Evolutionary conservation across 2,113 vertebrate species (phyloP).

Genomic region (Gymnarchus niloticus): DNA sequence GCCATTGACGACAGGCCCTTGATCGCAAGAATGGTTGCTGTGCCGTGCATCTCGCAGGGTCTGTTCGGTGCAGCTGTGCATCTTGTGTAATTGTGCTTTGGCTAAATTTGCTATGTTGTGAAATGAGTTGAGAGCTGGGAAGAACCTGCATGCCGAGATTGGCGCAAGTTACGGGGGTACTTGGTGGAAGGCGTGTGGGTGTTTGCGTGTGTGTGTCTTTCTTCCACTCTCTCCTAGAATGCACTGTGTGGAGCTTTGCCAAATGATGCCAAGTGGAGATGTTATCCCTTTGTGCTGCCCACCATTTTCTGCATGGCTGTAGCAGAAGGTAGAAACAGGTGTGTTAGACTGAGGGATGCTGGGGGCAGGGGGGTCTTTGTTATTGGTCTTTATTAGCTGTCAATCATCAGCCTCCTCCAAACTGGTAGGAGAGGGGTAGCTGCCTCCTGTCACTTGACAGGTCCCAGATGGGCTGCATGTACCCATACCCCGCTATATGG

Average conservation of each 20-base stretch:
- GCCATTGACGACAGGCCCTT: conserved; percentile 48
- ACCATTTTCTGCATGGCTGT: not conserved
- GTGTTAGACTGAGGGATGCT: not conserved
- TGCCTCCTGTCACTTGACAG: not conserved
- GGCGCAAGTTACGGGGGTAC: not conserved
- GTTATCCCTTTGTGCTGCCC: not conserved
- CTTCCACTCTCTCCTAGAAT: not conserved
- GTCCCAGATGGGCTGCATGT: not conserved
- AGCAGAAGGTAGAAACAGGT: not conserved
- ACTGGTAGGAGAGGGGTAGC: not conserved
- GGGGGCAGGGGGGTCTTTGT: not conserved
- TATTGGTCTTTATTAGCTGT: not conserved
- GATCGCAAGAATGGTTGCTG: not conserved
- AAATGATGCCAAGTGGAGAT: not conserved
- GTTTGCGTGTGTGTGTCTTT: not conserved
- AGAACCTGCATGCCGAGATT: not conserved
- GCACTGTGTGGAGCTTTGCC: not conserved
- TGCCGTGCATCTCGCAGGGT: not conserved
- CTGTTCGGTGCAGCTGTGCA: not conserved
- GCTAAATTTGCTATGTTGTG: not conserved
- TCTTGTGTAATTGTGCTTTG: not conserved
- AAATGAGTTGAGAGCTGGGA: not conserved
- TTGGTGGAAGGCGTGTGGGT: not conserved
- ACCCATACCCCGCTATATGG: not conserved
- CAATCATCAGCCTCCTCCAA: not conserved